phyloP scores from a whole-genome alignment of 2,797 vertebrate genomes.

The Peromyscus eremicus region DNA sequence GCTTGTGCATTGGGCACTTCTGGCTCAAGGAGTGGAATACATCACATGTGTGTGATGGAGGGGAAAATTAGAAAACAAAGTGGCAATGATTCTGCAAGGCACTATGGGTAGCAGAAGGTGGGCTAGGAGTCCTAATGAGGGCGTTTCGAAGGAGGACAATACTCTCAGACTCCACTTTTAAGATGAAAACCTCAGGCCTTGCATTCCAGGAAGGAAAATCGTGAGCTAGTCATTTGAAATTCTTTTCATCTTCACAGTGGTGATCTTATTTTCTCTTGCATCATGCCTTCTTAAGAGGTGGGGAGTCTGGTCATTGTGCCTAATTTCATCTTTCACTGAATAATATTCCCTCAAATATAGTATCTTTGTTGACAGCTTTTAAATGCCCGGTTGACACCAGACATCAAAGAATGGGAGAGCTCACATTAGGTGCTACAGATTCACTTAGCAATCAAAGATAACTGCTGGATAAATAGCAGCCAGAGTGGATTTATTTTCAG shows the following conservation, averaged over 20 bases:
- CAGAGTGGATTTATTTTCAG: constrained; percentile 75
- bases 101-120: background rate
- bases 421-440: constrained; percentile 74
- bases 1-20: background rate
- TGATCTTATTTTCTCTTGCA: constrained; percentile 80
- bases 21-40: background rate
- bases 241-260: constrained; percentile 75
- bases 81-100: background rate
- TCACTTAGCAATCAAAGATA: constrained; percentile 82
- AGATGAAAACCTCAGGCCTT: constrained; percentile 11
- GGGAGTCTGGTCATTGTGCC: constrained; percentile 44
- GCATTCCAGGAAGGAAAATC: background rate
- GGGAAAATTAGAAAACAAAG: background rate
- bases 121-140: background rate
- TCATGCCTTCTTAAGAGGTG: constrained; percentile 73
- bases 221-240: constrained; percentile 73
- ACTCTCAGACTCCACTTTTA: background rate
- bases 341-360: constrained; percentile 78
- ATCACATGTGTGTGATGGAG: background rate
- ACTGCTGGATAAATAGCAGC: constrained; percentile 80
- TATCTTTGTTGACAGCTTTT: constrained; percentile 85
- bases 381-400: constrained; percentile 82
- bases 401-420: constrained; percentile 76
- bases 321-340: constrained; percentile 86
- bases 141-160: background rate